A percentile compares a stretch with the other conserved stretches of the same genome.
Conservation (phyloP, 2,113 vertebrate species). For the Notothenia coriiceps region DNA sequence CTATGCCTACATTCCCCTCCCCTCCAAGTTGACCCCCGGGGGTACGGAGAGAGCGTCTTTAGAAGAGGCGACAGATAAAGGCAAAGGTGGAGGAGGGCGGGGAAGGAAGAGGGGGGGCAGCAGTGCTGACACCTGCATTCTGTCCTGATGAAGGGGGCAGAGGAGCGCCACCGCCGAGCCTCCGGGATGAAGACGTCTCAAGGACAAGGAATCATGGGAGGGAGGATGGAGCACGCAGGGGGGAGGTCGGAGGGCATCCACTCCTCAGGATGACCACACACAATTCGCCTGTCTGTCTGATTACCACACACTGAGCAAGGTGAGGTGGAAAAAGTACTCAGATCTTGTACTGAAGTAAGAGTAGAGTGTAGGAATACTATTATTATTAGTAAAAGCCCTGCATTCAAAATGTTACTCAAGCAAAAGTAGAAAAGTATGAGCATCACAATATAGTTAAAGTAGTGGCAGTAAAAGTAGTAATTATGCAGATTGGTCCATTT, state of each 20-base stretch:
- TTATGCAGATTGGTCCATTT: too few species aligned
- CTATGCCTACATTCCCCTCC: constrained; percentile 5
- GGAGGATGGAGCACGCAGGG: not conserved
- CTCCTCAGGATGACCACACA: constrained; percentile 46
- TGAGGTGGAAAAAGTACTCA: not conserved
- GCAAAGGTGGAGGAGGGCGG: constrained; percentile 57
- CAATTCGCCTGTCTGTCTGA: constrained; percentile 11
- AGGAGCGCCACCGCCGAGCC: constrained; percentile 52
- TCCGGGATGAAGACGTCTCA: constrained; percentile 84
- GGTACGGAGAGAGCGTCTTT: constrained; percentile 71
- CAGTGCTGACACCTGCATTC: constrained; percentile 82
- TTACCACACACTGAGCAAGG: constrained; percentile 32
- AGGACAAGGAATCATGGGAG: constrained; percentile 72
- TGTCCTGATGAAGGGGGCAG: constrained; percentile 78
- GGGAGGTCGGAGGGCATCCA: constrained; percentile 9
- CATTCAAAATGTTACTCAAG: too few species aligned
- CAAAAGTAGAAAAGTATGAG: too few species aligned
- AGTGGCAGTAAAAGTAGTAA: too few species aligned
- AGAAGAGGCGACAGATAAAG: constrained; percentile 76
- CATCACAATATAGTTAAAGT: too few species aligned
- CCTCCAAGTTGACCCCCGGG: constrained; percentile 61
- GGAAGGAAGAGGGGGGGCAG: constrained; percentile 42
- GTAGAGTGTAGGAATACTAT: too few species aligned
- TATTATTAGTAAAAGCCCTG: too few species aligned
- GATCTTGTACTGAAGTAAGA: too few species aligned